Evolutionary conservation across 1,140 invertebrate genomes (phyloP), one percentile per base, ranked within the genome.

Genomic region (Macrostomum lignano): DNA sequence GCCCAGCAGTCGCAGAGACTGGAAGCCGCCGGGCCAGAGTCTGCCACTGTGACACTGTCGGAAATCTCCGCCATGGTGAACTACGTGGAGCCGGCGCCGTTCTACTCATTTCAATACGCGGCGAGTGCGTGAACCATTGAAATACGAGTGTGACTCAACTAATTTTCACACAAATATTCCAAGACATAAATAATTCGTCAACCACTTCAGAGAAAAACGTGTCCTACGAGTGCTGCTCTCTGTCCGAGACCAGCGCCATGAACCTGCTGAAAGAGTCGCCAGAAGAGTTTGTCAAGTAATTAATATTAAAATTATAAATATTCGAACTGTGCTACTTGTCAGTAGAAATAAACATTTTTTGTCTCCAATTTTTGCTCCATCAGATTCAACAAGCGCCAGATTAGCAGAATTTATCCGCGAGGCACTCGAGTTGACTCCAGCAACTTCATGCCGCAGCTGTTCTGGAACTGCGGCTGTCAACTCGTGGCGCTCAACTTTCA

Each of bases 361-460:
- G 23, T 9, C 10, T 24, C 13, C n/a, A n/a, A n/a, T n/a, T n/a
- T n/a, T n/a, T n/a, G n/a, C n/a, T n/a, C n/a, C n/a, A n/a, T n/a
- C n/a, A 56, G 50, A 38, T 57, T 52, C 31, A 57, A 55, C 42
- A 57, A 57, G 37, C 39, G 49, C 23, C 54, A 58, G 38, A 33
- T 58, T 70, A 88, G 78, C 41, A 65, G 91, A 30, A 94, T 98
- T 47, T 98, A 98, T 61, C 91, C 91, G 1, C 86, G 82, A 58
- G 88, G 91, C 37, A 91, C 86, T 0, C 58, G 91, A 23, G 88
- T 88, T 33, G 88, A 98, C 62, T 96, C 88, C 30, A 91, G 81
- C 21, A 98, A 98, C 57, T 96, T 93, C 53, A 84, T 96, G 74
- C 91, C 91, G 40, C 88, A 94, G 67, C 44, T 58, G n/a, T 58